Percentiles rank a stretch among this genome's conserved stretches.
Evolutionary conservation across 2,888 invertebrate genomes (phyloP).

Genomic region (Meganola albula): DNA sequence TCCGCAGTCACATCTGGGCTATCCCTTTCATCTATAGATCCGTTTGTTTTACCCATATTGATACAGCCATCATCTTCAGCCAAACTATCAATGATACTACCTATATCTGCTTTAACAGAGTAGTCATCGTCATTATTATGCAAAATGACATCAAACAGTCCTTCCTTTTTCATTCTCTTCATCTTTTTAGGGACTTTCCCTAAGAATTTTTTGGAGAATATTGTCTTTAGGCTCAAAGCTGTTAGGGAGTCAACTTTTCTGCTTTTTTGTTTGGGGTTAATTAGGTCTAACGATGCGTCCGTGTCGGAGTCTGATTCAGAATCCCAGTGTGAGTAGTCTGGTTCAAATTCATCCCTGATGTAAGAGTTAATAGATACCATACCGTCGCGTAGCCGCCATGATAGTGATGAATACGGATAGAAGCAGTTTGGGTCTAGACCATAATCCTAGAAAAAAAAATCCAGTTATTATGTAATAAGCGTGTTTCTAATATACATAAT

Average conservation of each 20-base stretch:
- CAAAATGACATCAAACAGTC: conserved; percentile 20
- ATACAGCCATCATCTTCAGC: conserved; percentile 16
- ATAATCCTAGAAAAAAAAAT: conserved; percentile 44
- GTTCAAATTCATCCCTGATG: conserved; percentile 34
- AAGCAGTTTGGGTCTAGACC: conserved; percentile 43
- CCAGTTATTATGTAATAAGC: no score
- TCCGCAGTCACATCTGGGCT: no score
- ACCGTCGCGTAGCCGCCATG: conserved; percentile 23
- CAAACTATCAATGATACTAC: conserved; percentile 41
- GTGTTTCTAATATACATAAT: no score
- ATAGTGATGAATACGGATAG: conserved; percentile 45
- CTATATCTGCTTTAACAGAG: conserved; percentile 34
- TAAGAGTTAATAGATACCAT: conserved; percentile 50
- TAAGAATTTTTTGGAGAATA: conserved; percentile 46
- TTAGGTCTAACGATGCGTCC: conserved; percentile 3
- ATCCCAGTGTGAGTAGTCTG: conserved; percentile 47
- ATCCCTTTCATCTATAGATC: no score
- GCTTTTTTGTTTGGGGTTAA: conserved; percentile 13
- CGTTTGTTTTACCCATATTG: no score
- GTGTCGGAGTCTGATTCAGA: conserved; percentile 32
- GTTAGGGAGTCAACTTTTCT: conserved; percentile 33
- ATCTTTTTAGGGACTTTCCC: conserved; percentile 48
- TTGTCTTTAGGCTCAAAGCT: conserved; percentile 41
- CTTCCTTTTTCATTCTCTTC: conserved; percentile 22
- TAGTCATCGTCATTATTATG: conserved; percentile 20